Percentiles rank a stretch among this genome's conserved stretches.
Conservation (phyloP, 2,113 vertebrate genomes). For the Burhinus bistriatus region DNA sequence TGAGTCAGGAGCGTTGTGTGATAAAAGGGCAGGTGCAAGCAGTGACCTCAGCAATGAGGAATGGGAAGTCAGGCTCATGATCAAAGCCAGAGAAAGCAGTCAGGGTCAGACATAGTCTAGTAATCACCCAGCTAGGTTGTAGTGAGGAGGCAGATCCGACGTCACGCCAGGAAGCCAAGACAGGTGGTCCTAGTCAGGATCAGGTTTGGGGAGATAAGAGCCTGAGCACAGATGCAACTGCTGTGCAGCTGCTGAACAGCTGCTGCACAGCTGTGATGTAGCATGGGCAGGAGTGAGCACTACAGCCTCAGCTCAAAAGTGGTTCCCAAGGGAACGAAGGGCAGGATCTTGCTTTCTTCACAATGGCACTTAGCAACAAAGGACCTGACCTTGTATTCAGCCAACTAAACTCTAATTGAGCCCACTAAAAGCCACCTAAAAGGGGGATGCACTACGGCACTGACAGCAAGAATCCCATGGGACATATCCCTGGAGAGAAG, state of each 20-base stretch:
- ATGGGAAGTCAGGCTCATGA: background rate
- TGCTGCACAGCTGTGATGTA: background rate
- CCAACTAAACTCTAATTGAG: background rate
- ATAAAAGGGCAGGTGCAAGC: background rate
- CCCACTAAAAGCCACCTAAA: background rate
- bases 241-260: background rate
- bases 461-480: background rate
- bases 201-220: background rate
- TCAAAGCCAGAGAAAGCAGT: background rate
- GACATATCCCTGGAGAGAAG: background rate
- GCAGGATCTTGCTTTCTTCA: background rate
- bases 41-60: background rate
- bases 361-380: background rate
- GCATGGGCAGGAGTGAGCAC: background rate
- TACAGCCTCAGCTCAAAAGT: background rate
- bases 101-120: background rate
- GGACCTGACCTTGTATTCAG: background rate
- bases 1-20: background rate
- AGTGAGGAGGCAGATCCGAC: background rate
- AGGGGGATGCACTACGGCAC: background rate
- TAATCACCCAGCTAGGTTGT: background rate
- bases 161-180: background rate
- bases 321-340: background rate
- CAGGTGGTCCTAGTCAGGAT: background rate
- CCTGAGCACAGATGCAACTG: background rate